Conservation (phyloP, 2,113 vertebrate species). For the Urocolius indicus region DNA sequence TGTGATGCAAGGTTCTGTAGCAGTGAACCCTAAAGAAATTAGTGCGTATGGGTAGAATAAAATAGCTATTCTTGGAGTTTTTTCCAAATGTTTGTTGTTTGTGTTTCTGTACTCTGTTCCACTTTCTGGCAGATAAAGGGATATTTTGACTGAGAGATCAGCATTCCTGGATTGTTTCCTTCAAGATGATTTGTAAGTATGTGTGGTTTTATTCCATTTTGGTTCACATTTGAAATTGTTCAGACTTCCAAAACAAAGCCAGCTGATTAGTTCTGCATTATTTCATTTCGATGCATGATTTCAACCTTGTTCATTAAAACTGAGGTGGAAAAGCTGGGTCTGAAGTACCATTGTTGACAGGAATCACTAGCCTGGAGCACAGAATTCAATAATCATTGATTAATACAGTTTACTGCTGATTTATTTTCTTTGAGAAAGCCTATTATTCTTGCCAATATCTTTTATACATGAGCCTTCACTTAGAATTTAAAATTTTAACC, state of each 20-base stretch:
- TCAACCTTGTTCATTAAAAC: constrained; percentile 72
- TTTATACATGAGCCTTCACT: constrained; percentile 61
- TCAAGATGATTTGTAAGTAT: background rate
- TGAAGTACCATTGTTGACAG: constrained; percentile 64
- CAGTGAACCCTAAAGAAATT: background rate
- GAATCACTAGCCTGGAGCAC: constrained; percentile 61
- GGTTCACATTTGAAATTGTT: constrained; percentile 32
- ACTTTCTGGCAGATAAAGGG: background rate
- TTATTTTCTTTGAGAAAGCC: constrained; percentile 68
- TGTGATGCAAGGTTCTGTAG: background rate
- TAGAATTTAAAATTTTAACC: constrained; percentile 35
- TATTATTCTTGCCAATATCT: constrained; percentile 59
- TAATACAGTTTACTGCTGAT: constrained; percentile 71
- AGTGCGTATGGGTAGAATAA: background rate
- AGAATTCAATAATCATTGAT: constrained; percentile 78
- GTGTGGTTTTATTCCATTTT: background rate
- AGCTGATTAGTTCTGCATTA: constrained; percentile 57
- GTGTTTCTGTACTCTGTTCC: background rate
- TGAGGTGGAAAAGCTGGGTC: constrained; percentile 61
- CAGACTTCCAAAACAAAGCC: constrained; percentile 18
- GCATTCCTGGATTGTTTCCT: background rate
- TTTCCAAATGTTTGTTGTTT: background rate
- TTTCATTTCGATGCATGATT: constrained; percentile 68
- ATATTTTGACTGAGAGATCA: background rate
- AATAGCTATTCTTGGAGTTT: background rate